Conservation (phyloP, 2,888 invertebrate species). For the Kuschelorhynchus macadamiae region DNA sequence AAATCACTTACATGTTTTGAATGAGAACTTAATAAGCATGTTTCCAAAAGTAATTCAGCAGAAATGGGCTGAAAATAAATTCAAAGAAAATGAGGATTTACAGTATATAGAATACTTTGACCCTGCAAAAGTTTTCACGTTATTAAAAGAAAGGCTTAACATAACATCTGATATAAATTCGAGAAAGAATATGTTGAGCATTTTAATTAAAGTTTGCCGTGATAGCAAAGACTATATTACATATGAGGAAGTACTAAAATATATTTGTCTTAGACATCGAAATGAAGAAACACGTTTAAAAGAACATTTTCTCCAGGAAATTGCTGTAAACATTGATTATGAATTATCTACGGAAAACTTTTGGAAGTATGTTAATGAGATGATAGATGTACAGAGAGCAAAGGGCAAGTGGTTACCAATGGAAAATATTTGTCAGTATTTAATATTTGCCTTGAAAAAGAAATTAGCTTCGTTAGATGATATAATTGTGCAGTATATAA, state of each 20-base stretch:
- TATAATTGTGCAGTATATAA: neutral
- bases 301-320: neutral
- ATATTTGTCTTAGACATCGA: constrained; percentile 53
- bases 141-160: constrained; percentile 55
- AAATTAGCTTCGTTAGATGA: constrained; percentile 34
- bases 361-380: constrained; percentile 53
- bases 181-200: constrained; percentile 43
- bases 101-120: constrained; percentile 48
- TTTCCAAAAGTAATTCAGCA: constrained; percentile 32
- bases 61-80: constrained; percentile 52
- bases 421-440: constrained; percentile 28
- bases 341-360: constrained; percentile 48
- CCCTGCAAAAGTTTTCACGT: constrained; percentile 45
- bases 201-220: constrained; percentile 49
- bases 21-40: constrained; percentile 33
- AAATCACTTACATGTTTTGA: constrained; percentile 30
- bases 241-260: constrained; percentile 53
- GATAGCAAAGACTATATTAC: constrained; percentile 50
- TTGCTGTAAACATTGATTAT: constrained; percentile 26
- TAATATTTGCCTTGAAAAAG: constrained; percentile 50
- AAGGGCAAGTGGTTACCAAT: constrained; percentile 33
- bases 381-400: constrained; percentile 42
- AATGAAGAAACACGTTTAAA: constrained; percentile 49
- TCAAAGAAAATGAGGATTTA: constrained; percentile 39
- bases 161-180: constrained; percentile 49